Evolutionary conservation across 1,140 invertebrate species (phyloP), one percentile per base, ranked within the genome.

Genomic region (Aphaenogaster rudis): DNA sequence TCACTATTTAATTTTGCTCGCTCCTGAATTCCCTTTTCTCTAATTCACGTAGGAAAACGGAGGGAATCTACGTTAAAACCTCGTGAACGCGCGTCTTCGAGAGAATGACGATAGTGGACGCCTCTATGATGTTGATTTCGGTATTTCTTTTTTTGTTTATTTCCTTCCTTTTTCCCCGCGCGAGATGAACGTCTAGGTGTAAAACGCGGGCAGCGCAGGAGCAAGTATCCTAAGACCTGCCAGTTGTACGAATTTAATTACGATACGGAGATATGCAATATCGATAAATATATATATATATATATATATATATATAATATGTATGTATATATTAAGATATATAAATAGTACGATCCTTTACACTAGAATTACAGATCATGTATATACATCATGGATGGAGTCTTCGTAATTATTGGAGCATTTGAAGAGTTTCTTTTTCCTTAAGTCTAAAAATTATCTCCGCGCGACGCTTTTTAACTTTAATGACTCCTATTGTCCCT

Each of bases 371-470:
- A 92, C 84, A 91, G 69, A 88, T 76, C 89, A 78, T 86, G 54
- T 91, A 90, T 89, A 91, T 88, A 88, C 80, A 91, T 86, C 86
- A 87, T 92, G 90, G 90, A 92, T 92, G 91, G 91, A 92, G 84
- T 91, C 71, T 92, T 88, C 80, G 87, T 88, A 89, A 72, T 90
- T 90, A 86, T 66, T 79, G 77, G 66, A 86, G 80, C 74, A 45
- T 72, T 81, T 74, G 84, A 86, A 91, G 87, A 86, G 42, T 88
- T 80, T 74, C 8, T 67, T 45, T 45, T 64, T 67, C 59, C 76
- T 87, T 91, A 82, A 71, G 36, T 54, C 28, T 88, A 87, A 92
- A 80, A 86, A 81, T 89, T 86, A 88, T 82, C 64, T 76, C 69
- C 52, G 66, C 13, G 71, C 36, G 54, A 64, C 59, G 8, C 0